Conservation (phyloP, 2,797 vertebrate species). For the Borostomias antarcticus region DNA sequence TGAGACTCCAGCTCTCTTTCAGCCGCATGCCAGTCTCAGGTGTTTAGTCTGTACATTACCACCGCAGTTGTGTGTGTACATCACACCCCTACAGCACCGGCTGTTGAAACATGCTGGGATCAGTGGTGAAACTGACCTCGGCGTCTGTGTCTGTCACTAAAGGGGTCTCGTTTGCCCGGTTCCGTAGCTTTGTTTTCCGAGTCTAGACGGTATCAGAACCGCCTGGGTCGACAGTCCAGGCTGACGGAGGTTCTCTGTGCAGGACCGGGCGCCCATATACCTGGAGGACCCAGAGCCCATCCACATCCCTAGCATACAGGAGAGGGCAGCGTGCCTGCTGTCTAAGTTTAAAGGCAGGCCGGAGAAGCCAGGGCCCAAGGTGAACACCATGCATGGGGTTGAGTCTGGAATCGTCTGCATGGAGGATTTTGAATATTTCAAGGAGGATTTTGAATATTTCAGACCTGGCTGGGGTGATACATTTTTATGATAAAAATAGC, state of each 20-base stretch:
- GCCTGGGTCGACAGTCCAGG: background rate
- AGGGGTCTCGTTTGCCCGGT: background rate
- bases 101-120: background rate
- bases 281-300: constrained; percentile 54
- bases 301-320: constrained; percentile 71
- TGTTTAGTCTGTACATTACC: background rate
- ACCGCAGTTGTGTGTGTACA: background rate
- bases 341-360: constrained; percentile 71
- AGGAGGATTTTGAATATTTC: background rate
- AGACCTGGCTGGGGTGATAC: no score
- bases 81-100: background rate
- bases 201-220: no score
- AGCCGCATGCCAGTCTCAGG: background rate
- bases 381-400: constrained; percentile 66
- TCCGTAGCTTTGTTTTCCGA: background rate
- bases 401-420: background rate
- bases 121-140: no score
- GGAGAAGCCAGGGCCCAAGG: constrained; percentile 74
- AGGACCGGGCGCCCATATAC: constrained; percentile 58
- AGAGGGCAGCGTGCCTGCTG: constrained; percentile 70
- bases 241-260: constrained; percentile 49
- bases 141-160: background rate
- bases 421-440: background rate
- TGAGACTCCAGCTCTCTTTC: background rate
- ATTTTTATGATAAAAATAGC: no score